Percentiles rank a stretch among this genome's conserved stretches.
Evolutionary conservation across 1,140 invertebrate genomes (phyloP).

Genomic region (Oppia nitens): DNA sequence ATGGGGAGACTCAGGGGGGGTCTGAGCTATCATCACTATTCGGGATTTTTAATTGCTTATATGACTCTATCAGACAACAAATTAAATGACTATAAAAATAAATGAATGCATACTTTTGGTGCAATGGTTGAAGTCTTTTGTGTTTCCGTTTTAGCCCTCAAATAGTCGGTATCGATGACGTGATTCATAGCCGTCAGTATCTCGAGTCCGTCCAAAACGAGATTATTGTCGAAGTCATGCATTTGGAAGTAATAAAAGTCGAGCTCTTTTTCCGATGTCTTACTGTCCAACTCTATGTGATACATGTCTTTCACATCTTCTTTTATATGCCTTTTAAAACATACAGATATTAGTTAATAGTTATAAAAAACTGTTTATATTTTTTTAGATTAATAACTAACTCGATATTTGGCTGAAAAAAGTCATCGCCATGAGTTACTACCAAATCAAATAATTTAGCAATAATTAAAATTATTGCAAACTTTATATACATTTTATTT

Average conservation of each 20-base stretch:
- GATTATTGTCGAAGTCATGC: constrained; percentile 63
- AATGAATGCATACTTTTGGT: background rate
- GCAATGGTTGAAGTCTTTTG: background rate
- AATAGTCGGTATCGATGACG: constrained; percentile 27
- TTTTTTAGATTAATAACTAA: constrained; percentile 1
- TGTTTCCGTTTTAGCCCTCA: no score
- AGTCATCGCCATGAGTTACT: background rate
- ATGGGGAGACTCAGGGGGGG: no score
- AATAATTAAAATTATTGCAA: no score
- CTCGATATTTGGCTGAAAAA: background rate
- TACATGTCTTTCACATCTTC: constrained; percentile 18
- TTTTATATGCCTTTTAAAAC: constrained; percentile 28
- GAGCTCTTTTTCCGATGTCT: background rate
- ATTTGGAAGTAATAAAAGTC: constrained; percentile 32
- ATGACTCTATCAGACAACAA: no score
- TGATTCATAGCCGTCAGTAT: constrained; percentile 40
- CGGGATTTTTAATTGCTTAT: no score
- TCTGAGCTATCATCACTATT: no score
- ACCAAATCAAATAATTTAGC: no score
- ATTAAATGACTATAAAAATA: no score
- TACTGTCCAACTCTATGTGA: constrained; percentile 11
- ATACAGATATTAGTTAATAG: background rate
- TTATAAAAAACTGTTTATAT: background rate
- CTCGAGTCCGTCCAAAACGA: constrained; percentile 59
- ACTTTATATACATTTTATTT: no score